Base-by-base conservation (phyloP, 92 coral and sea anemone species). In the Epizoanthus ramosus region DNA sequence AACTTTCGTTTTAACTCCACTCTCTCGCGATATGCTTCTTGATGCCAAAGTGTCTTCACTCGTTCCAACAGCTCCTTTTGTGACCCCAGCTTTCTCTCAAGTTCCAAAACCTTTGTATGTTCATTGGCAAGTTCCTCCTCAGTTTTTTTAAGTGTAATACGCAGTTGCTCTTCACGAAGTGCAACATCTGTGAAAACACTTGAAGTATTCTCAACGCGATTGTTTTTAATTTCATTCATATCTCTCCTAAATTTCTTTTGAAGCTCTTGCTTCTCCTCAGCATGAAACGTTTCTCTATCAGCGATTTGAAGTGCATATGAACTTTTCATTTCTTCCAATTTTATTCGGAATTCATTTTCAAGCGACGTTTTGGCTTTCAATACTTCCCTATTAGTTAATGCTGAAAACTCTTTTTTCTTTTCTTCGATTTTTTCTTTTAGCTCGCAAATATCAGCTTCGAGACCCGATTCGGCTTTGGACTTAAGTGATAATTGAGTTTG, bases 61-160 rank as follows among this genome's bases (percentile, higher is more conserved):
- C 43, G 81, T 0, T 33, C 31, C 12, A 75, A 58, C 21, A 68
- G 39, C 19, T 75, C 69, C 3, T 37, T n/a, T 43, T 59, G 81
- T 75, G 68, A 75, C 9, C 35, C 31, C 39, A 75, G 57, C 23
- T 75, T 57, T 41, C 68, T 75, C 33, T 71, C 58, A 45, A 71
- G 75, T 23, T 71, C 75, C 3, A n/a, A 43, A 71, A 14, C 57
- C 21, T 41, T 3, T 71, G 17, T 41, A n/a, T 71, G 56, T 47
- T 71, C 56, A 41, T n/a, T n/a, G 58, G 6, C 17, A n/a, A 71
- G 8, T 25, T 71, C 57, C 50, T 71, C 57, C 50, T 71, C 58
- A 1, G 56, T 47, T 19, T 39, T 71, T 37, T 6, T 47, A 2
- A 71, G 8, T 1, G 43, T 19, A 0, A 15, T 17, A 41, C 25